Percentiles rank a stretch among this genome's conserved stretches.
phyloP scores from a whole-genome alignment of 1,140 invertebrate genomes.

The Zaprionus inermis region DNA sequence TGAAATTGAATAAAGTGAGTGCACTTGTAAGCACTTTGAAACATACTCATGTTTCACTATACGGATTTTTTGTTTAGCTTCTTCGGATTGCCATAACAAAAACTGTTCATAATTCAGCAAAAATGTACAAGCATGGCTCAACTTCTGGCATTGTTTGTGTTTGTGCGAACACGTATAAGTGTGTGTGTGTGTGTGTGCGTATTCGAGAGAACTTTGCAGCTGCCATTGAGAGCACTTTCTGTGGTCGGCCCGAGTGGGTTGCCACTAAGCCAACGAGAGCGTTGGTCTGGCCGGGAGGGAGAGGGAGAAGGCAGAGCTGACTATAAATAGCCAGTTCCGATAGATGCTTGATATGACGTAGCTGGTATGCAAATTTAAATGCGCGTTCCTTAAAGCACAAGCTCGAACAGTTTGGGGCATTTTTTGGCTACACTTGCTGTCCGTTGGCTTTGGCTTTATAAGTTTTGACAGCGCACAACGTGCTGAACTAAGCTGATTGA shows the following conservation, averaged over 20 bases:
- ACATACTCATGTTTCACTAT: conserved; percentile 1
- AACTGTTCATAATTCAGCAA: conserved; percentile 55
- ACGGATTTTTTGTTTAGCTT: conserved; percentile 38
- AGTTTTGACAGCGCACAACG: conserved; percentile 44
- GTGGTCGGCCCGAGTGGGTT: conserved; percentile 1
- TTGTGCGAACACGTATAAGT: neutral
- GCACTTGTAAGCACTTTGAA: neutral
- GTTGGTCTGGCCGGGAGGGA: neutral
- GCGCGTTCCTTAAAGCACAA: neutral
- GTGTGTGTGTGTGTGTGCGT: neutral
- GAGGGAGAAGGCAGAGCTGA: neutral
- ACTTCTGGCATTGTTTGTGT: conserved; percentile 10
- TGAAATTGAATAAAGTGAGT: conserved; percentile 7
- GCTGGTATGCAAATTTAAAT: conserved; percentile 36
- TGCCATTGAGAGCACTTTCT: conserved; percentile 4
- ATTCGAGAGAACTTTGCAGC: neutral
- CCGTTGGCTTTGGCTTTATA: conserved; percentile 30
- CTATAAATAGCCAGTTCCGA: conserved; percentile 20
- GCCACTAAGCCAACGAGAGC: neutral
- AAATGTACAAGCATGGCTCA: conserved; percentile 26
- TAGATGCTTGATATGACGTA: conserved; percentile 23
- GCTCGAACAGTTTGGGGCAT: conserved; percentile 2
- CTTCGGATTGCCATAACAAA: conserved; percentile 10
- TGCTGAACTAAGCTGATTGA: conserved; percentile 62
- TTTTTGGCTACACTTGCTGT: conserved; percentile 7